Conservation (phyloP, 1,140 invertebrate species). For the Drosophila suzukii region DNA sequence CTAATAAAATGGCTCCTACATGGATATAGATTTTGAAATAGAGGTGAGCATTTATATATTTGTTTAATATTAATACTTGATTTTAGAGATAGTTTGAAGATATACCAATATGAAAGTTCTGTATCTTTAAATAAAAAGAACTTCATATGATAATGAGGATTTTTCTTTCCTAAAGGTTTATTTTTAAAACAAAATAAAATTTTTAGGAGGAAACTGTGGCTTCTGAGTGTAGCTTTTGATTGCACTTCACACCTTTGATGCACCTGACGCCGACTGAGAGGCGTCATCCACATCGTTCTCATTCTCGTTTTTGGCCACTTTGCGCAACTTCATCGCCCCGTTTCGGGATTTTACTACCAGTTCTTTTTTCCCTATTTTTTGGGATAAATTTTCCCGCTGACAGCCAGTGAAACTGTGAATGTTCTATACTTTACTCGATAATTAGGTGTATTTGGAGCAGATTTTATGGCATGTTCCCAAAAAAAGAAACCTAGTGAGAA, state of each 20-base stretch:
- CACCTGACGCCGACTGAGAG: constrained; percentile 20
- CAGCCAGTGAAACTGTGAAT: constrained; percentile 26
- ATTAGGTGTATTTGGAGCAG: constrained; percentile 47
- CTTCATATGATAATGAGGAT: no score
- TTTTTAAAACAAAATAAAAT: background rate
- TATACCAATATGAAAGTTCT: no score
- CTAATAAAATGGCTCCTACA: no score
- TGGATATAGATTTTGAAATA: no score
- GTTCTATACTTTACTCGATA: constrained; percentile 34
- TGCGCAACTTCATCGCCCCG: constrained; percentile 54
- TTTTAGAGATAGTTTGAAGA: no score
- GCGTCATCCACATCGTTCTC: constrained; percentile 16
- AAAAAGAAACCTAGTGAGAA: background rate
- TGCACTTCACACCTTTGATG: constrained; percentile 68
- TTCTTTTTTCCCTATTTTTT: constrained; percentile 15
- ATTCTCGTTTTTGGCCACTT: constrained; percentile 50
- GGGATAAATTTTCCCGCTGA: constrained; percentile 65
- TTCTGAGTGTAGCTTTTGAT: constrained; percentile 48
- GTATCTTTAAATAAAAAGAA: background rate
- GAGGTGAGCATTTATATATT: no score
- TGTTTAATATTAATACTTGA: no score
- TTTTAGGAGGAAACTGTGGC: background rate
- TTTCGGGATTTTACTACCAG: constrained; percentile 1
- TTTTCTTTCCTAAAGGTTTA: no score
- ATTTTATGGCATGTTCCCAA: constrained; percentile 34